Evolutionary conservation across 2,113 vertebrate genomes (phyloP).

Genomic region (Sorex araneus): DNA sequence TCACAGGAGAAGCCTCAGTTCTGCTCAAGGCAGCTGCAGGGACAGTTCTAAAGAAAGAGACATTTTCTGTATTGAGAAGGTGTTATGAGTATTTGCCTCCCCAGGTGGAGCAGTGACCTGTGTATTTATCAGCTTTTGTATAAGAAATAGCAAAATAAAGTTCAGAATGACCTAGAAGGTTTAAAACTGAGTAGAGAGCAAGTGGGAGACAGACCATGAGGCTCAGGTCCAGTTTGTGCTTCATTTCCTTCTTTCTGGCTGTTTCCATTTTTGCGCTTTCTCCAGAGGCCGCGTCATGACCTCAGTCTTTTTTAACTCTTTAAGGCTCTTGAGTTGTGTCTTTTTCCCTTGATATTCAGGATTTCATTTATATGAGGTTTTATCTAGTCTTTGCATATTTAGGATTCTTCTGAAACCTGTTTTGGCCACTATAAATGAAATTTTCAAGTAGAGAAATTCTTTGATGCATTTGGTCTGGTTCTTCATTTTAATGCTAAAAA

Average conservation of each 20-base stretch:
- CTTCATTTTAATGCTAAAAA: conserved; percentile 28
- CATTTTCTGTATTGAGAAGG: conserved; percentile 21
- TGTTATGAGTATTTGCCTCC: conserved; percentile 46
- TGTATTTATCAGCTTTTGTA: not conserved
- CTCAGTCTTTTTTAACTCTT: conserved; percentile 19
- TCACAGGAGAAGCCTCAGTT: not conserved
- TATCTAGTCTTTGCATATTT: conserved; percentile 53
- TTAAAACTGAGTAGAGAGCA: conserved; percentile 6
- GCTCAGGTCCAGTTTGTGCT: conserved; percentile 18
- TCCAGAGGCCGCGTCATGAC: not conserved
- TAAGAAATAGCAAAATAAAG: not conserved
- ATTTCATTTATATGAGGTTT: conserved; percentile 57
- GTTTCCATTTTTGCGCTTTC: conserved; percentile 41
- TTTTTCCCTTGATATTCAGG: conserved; percentile 51
- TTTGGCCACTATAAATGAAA: not conserved
- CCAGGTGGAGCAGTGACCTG: conserved; percentile 18
- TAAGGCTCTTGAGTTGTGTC: conserved; percentile 53
- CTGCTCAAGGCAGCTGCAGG: not conserved
- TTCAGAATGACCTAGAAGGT: conserved; percentile 35
- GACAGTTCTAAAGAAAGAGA: conserved; percentile 30
- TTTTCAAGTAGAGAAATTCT: conserved; percentile 61
- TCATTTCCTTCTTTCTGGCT: not conserved
- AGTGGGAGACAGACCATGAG: conserved; percentile 11
- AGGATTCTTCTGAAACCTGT: conserved; percentile 59
- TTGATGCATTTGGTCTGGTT: not conserved